Base-by-base conservation (phyloP, 2,797 vertebrate genomes). In the Decapterus maruadsi region DNA sequence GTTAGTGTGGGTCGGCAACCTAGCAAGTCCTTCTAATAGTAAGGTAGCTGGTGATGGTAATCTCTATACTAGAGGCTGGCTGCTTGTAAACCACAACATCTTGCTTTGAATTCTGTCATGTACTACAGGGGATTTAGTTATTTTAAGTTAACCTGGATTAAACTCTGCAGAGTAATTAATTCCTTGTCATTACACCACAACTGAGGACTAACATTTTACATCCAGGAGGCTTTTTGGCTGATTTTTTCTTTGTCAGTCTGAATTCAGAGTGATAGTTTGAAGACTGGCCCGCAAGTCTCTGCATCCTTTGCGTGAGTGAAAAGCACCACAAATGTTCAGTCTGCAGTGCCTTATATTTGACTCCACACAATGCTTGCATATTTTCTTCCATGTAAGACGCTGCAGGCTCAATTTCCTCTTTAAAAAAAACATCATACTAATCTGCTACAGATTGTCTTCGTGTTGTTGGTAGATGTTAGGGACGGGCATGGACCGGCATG, bases 381-480 rank as follows among this genome's bases (percentile, higher is more conserved):
- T 64, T 64, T 58, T 60, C 60, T 68, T 54, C 61, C 64, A 31
- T 26, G 72, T 51, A 69, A 59, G 73, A 54, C 71, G 61, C 67
- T 55, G 17, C 65, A 66, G 58, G 64, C 70, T 88, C 56, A 29
- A 11, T 78, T 72, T 81, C 73, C 58, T 55, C 77, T 68, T 63
- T 16, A 80, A 63, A 81, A 74, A 36, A 36, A 36, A 36, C 34
- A 36, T 63, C 77, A 59, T 2, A 34, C 58, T 77, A 81, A 78
- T 86, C 69, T 45, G 6, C 56, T 1, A 14, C 57, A 84, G 62
- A 78, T 80, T 58, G 69, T 72, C 65, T 66, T 68, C 19, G 2
- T 40, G 51, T 68, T 70, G 72, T 46, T 53, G 69, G 67, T 43
- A 82, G 80, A 71, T 68, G 77, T 61, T 60, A 13, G 60, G 62